Base-by-base conservation (phyloP, 1,140 invertebrate genomes). In the Hyles vespertilio region DNA sequence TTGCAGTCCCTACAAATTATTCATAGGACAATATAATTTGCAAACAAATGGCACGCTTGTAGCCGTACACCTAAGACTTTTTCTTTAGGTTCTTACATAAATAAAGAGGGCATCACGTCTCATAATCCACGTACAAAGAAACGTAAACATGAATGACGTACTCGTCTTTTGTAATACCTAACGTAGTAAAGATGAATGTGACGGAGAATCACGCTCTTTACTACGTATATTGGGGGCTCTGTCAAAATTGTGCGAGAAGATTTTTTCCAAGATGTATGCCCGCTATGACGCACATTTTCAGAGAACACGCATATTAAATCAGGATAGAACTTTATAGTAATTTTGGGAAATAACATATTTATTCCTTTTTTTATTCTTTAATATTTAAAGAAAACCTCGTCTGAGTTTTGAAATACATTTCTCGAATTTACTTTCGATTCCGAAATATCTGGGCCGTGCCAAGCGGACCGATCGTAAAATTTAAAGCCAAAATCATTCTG, bases 111-210 rank as follows among this genome's bases (percentile, higher is more conserved):
- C 70, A 79, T 83, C 79, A 79, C 81, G 75, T 84, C 70, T 79
- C 84, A 84, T 87, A 83, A 87, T 82, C 77, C 79, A 67, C 73
- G 74, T 72, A 86, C 79, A 86, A 83, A 78, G 83, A 78, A 65
- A 74, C 70, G 71, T 74, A 76, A 77, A 79, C 74, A 80, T 74
- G 79, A 81, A 70, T 82, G 72, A 75, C 71, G 72, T 68, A 74
- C 72, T 77, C 70, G 72, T 69, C 72, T 76, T 74, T 76, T 71
- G 69, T 77, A 73, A 77, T 77, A 76, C 63, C 43, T 59, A 63
- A 69, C 63, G 58, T 76, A 78, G 70, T 82, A 82, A 82, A 87
- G 67, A 63, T 59, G 72, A 77, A 84, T 80, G 74, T 63, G 66
- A 66, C 55, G 55, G 63, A 57, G 61, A 58, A 65, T 60, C 36